These are phyloP conservation scores for Oscheius myriophilus DNA, from an alignment of 2,888 invertebrate species.

Conservation along the genomic window DNA sequence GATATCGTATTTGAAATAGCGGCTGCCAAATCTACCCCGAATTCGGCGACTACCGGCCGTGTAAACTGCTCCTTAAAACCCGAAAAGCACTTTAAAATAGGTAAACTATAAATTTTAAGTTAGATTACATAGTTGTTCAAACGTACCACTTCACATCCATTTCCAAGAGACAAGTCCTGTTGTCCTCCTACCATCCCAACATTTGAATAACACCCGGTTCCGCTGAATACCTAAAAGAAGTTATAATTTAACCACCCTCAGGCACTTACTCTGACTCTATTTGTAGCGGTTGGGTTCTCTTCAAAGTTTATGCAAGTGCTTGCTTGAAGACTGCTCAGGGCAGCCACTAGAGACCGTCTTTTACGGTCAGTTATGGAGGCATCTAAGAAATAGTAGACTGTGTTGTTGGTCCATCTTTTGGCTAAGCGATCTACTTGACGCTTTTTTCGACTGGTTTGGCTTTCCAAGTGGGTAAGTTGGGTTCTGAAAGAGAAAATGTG, in stretches of 20 bases:
- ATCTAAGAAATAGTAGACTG: slow-evolving; percentile 38
- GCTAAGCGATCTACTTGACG: slow-evolving; percentile 33
- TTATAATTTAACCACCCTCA: too few relatives aligned
- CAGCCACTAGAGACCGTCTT: slow-evolving; percentile 21
- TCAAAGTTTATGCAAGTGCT: slow-evolving; percentile 36
- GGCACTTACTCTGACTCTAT: slow-evolving; percentile 38
- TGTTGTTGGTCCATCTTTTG: slow-evolving; percentile 35
- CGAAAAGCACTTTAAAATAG: too few relatives aligned
- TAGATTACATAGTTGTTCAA: too few relatives aligned
- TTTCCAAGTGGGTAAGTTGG: slow-evolving; percentile 13
- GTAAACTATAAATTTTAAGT: neutral
- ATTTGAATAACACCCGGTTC: slow-evolving; percentile 29
- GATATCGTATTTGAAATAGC: too few relatives aligned
- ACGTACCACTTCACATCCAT: slow-evolving; percentile 39
- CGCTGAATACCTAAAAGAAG: slow-evolving; percentile 23
- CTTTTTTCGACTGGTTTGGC: slow-evolving; percentile 29
- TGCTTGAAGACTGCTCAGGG: slow-evolving; percentile 21
- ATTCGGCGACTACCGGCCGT: too few relatives aligned
- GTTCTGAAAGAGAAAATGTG: neutral
- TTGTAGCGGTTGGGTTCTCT: slow-evolving; percentile 31
- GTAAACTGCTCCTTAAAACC: too few relatives aligned
- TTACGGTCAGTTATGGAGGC: slow-evolving; percentile 15
- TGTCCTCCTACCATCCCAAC: slow-evolving; percentile 42
- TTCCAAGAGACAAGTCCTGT: slow-evolving; percentile 39
- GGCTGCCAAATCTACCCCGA: too few relatives aligned